A percentile compares a stretch with the other conserved stretches of the same genome.
phyloP scores from a whole-genome alignment of 2,888 invertebrate genomes.

The Ethmia dodecea region DNA sequence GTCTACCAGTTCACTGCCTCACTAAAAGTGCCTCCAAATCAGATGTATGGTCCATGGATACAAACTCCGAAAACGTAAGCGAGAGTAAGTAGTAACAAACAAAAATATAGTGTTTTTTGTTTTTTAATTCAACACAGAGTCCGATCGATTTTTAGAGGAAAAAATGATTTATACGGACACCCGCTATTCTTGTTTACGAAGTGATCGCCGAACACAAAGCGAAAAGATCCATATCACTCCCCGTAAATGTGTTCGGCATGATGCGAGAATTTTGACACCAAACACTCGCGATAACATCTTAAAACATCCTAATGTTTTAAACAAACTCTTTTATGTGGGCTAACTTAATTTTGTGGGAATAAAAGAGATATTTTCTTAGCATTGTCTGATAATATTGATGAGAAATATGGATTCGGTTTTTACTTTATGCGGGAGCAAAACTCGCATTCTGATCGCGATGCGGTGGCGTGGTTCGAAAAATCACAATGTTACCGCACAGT shows the following conservation, averaged over 20 bases:
- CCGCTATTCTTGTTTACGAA: conserved; percentile 74
- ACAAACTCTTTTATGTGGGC: conserved; percentile 73
- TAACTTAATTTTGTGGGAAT: conserved; percentile 71
- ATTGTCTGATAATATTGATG: conserved; percentile 56
- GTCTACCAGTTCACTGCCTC: too few species aligned
- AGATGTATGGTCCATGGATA: too few species aligned
- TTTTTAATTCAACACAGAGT: too few species aligned
- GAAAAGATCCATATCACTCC: conserved; percentile 54
- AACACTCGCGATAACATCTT: conserved; percentile 69
- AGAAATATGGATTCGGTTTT: conserved; percentile 30
- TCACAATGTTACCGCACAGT: too few species aligned
- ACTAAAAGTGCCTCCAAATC: too few species aligned
- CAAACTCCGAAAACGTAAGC: too few species aligned
- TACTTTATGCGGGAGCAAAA: conserved; percentile 4
- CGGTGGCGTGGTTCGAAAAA: too few species aligned
- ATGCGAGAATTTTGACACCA: conserved; percentile 77
- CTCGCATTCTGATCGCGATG: too few species aligned
- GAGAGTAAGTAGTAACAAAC: too few species aligned
- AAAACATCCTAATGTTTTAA: conserved; percentile 74
- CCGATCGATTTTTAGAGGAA: too few species aligned
- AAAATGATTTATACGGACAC: conserved; percentile 69
- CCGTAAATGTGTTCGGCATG: conserved; percentile 70
- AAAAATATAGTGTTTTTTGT: too few species aligned
- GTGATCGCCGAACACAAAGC: conserved; percentile 61
- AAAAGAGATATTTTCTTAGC: conserved; percentile 55